Percentiles rank a stretch among this genome's conserved stretches.
Conservation (phyloP, 2,797 vertebrate species). For the Galaxias olidus region DNA sequence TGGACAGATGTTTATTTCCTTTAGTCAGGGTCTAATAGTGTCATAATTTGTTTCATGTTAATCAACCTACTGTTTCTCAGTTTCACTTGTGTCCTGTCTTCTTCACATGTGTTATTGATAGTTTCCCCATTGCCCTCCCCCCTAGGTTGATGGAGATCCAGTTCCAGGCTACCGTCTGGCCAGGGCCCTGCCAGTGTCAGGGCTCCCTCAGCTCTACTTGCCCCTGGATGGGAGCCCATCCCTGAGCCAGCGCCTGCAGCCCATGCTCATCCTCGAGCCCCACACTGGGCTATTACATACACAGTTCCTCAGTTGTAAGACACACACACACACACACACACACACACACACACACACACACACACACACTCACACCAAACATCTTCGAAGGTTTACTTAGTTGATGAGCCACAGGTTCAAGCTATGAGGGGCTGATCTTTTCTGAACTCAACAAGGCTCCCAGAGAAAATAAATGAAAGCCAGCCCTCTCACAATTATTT, state of each 20-base stretch:
- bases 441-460: too few species aligned
- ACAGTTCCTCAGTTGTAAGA: conserved; percentile 79
- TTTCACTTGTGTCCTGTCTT: conserved; percentile 11
- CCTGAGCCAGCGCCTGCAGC: conserved; percentile 73
- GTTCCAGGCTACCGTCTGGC: conserved; percentile 22
- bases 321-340: conserved; percentile 7
- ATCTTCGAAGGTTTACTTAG: not conserved
- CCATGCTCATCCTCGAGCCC: conserved; percentile 82
- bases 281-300: conserved; percentile 69
- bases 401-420: too few species aligned
- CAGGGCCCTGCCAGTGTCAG: conserved; percentile 40
- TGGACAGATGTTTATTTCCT: conserved; percentile 53
- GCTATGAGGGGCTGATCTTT: too few species aligned
- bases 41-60: conserved; percentile 39
- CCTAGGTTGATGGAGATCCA: conserved; percentile 47
- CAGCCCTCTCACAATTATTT: too few species aligned
- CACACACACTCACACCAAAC: not conserved
- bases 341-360: not conserved
- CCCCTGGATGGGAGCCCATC: conserved; percentile 54
- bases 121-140: conserved; percentile 3
- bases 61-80: conserved; percentile 9
- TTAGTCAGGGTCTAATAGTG: conserved; percentile 30
- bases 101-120: not conserved
- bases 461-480: too few species aligned
- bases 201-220: conserved; percentile 71